Base-by-base conservation (phyloP, 35 echinoderm and acorn worm genomes). In the Eucidaris tribuloides region DNA sequence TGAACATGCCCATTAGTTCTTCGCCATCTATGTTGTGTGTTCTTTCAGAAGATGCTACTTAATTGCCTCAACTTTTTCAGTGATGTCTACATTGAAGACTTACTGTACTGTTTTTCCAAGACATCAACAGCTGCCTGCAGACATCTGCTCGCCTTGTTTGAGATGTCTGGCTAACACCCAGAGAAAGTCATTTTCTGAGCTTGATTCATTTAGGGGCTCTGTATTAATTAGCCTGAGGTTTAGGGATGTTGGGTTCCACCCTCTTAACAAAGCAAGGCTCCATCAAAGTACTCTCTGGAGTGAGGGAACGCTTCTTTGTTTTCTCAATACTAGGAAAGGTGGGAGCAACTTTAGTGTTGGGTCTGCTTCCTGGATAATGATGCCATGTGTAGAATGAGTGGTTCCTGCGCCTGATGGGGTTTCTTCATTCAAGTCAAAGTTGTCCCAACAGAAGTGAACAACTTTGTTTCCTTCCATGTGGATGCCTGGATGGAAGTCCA, bases 191-290 rank as follows among this genome's bases (percentile, higher is more conserved):
- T 22, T 28, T 80, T 35, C 7, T 48, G 61, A n/a, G 37, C 62
- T 54, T 84, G 27, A 23, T 29, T 24, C n/a, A n/a, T n/a, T n/a
- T n/a, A n/a, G n/a, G n/a, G n/a, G n/a, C n/a, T n/a, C n/a, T n/a
- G n/a, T n/a, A n/a, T n/a, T n/a, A n/a, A n/a, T n/a, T n/a, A n/a
- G 49, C n/a, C n/a, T n/a, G n/a, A n/a, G 41, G 48, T n/a, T 48
- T 48, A 58, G n/a, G 63, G 54, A 79, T 37, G 84, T 42, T 87
- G 23, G 84, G 70, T 79, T 87, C 84, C 37, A 41, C 72, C n/a
- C n/a, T 82, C 63, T 82, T 82, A 58, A 82, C 79, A 82, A 63
- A 82, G 41, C 79, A 82, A 62, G 55, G 79, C 79, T 82, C 79
- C 79, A 82, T 62, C n/a, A n/a, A 38, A 82, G 52, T 82, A 82